These are phyloP conservation scores for Agriopis aurantiaria DNA, from an alignment of 2,888 invertebrate species.

Conservation along the genomic window DNA sequence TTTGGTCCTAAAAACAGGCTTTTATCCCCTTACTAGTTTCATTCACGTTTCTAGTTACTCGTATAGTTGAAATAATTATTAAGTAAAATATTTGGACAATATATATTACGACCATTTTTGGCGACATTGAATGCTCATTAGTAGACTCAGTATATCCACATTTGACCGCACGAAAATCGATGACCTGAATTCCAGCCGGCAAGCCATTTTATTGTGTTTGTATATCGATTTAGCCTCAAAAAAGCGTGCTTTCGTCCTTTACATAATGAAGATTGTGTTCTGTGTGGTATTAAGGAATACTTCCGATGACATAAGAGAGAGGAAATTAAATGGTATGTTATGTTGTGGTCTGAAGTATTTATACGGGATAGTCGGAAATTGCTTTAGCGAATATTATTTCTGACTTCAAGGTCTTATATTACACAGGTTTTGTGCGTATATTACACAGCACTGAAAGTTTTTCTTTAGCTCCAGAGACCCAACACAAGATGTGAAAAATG, in stretches of 20 bases:
- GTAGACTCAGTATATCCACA: constrained; percentile 14
- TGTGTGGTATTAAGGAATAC: constrained; percentile 3
- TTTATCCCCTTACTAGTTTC: too few species aligned
- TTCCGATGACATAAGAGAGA: background rate
- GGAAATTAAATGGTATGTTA: background rate
- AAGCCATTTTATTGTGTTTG: constrained; percentile 12
- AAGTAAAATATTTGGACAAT: too few species aligned
- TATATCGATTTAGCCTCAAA: constrained; percentile 16
- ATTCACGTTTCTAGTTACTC: too few species aligned
- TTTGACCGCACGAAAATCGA: constrained; percentile 25
- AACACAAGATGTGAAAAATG: too few species aligned
- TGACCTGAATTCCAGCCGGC: constrained; percentile 30
- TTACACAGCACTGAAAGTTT: too few species aligned
- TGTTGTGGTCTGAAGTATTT: background rate
- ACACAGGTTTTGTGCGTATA: too few species aligned
- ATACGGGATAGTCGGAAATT: background rate
- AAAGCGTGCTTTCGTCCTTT: constrained; percentile 11
- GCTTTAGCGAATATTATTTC: background rate
- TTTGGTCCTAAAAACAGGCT: too few species aligned
- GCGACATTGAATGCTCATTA: background rate
- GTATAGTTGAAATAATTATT: too few species aligned
- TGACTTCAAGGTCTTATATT: background rate
- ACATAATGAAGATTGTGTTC: background rate
- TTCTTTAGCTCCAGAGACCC: too few species aligned
- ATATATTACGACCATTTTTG: background rate